A percentile compares a stretch with the other conserved stretches of the same genome.
Conservation (phyloP, 2,113 vertebrate species). For the Nipponia nippon region DNA sequence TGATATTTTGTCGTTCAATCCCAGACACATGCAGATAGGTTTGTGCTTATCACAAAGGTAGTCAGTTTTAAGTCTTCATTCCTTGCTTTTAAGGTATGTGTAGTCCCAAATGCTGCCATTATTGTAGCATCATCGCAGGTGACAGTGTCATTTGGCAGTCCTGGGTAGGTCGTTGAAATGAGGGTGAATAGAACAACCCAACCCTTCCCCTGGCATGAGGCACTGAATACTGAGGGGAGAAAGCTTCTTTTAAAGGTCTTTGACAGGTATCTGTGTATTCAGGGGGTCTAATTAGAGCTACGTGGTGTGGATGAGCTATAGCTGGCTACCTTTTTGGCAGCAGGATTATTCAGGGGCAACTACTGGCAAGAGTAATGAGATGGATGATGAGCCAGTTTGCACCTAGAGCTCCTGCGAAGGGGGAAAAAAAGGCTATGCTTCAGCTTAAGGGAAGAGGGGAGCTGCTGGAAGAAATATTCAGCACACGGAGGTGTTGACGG, state of each 20-base stretch:
- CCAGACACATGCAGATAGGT: accelerated
- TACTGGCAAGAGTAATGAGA: background rate
- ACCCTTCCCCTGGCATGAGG: background rate
- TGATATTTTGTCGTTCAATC: background rate
- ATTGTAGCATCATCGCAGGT: background rate
- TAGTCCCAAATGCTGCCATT: background rate
- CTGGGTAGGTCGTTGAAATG: background rate
- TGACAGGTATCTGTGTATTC: background rate
- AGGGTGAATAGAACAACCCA: background rate
- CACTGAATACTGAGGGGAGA: background rate
- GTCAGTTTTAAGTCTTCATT: background rate
- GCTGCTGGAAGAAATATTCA: background rate
- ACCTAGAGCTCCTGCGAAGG: background rate
- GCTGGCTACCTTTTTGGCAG: background rate
- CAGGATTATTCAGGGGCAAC: background rate
- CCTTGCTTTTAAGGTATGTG: background rate
- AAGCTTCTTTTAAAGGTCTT: background rate
- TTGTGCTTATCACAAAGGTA: background rate
- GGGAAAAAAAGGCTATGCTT: background rate
- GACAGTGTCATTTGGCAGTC: background rate
- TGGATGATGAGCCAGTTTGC: background rate
- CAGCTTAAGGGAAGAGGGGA: background rate
- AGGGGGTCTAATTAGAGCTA: background rate
- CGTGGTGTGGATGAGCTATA: background rate
- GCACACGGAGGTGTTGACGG: background rate